Evolutionary conservation across 1,140 invertebrate species (phyloP).

Genomic region (Polyergus mexicanus): DNA sequence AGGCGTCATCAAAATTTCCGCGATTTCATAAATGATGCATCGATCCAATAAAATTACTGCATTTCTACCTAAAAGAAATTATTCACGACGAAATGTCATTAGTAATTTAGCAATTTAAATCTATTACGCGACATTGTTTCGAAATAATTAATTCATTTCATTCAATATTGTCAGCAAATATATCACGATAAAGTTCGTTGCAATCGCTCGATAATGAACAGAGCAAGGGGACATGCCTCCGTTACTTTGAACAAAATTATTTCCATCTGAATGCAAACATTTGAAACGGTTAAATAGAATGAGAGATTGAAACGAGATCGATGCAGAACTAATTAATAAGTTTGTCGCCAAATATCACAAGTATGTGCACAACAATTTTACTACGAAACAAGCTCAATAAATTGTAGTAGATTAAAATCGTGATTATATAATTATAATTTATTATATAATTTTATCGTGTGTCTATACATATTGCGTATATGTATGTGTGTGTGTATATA

Average conservation of each 20-base stretch:
- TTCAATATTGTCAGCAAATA: conserved; percentile 25
- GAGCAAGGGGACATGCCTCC: background rate
- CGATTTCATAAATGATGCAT: conserved; percentile 20
- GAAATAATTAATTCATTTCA: conserved; percentile 49
- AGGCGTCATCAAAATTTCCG: conserved; percentile 12
- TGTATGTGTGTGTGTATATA: too few relatives aligned
- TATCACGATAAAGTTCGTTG: conserved; percentile 1
- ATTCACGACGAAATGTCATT: conserved; percentile 46
- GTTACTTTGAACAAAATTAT: conserved; percentile 48
- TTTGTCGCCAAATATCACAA: conserved; percentile 4
- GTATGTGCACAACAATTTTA: background rate
- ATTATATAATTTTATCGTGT: too few relatives aligned
- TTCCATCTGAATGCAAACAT: conserved; percentile 36
- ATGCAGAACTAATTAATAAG: conserved; percentile 36
- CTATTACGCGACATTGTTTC: conserved; percentile 37
- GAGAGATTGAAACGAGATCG: background rate
- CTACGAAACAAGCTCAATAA: background rate
- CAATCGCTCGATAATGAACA: conserved; percentile 30
- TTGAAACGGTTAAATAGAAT: background rate
- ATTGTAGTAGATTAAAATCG: background rate
- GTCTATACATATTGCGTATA: too few relatives aligned
- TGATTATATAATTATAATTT: background rate
- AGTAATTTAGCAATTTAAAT: conserved; percentile 44
- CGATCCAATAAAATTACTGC: background rate
- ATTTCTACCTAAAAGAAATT: conserved; percentile 41